These are phyloP conservation scores for Bolinopsis microptera DNA, from an alignment of 37 sponge, comb jelly and placozoan genomes.

Conservation along the genomic window DNA sequence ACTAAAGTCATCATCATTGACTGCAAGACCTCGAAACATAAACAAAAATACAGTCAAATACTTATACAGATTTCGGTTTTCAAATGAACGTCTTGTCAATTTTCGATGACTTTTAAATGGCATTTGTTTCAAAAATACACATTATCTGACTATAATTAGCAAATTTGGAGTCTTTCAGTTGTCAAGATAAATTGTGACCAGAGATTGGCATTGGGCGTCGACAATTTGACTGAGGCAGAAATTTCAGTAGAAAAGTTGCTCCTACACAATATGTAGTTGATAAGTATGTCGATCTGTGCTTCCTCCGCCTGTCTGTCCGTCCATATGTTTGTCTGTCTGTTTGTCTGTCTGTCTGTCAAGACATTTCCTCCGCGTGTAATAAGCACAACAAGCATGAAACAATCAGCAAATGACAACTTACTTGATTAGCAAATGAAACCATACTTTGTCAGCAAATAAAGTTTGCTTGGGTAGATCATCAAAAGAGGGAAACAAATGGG, in stretches of 20 bases:
- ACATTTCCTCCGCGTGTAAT: too few species aligned
- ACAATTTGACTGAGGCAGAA: neutral
- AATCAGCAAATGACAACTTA: too few species aligned
- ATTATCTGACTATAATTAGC: neutral
- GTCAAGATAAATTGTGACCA: neutral
- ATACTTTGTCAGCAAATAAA: too few species aligned
- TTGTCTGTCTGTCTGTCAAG: neutral
- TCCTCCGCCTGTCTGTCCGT: neutral
- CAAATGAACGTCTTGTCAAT: neutral
- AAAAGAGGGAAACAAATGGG: too few species aligned
- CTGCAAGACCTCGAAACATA: neutral
- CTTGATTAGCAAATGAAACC: too few species aligned
- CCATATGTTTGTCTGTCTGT: neutral
- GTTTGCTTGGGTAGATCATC: too few species aligned
- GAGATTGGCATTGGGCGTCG: neutral
- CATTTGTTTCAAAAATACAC: neutral
- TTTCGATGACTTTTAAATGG: neutral
- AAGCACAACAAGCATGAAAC: too few species aligned
- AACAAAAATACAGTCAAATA: neutral
- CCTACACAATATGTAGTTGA: neutral
- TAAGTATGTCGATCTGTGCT: neutral
- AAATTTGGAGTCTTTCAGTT: neutral
- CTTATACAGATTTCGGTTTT: neutral
- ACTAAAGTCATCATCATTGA: neutral
- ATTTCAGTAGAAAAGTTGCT: neutral